Evolutionary conservation across 2,113 vertebrate species (phyloP).

Genomic region (Muntiacus muntjak): DNA sequence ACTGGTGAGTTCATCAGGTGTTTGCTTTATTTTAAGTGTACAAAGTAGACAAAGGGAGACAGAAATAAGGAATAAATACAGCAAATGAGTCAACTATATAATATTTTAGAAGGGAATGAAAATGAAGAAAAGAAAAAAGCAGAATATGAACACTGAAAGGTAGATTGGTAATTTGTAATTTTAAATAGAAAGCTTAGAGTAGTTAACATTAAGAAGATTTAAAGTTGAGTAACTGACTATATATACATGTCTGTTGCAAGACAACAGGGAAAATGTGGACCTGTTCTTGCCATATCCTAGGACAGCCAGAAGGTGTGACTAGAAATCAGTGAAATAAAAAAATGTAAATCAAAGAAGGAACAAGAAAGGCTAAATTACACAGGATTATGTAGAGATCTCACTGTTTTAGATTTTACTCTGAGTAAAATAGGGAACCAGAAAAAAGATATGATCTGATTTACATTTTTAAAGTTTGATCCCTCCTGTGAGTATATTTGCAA

Average conservation of each 20-base stretch:
- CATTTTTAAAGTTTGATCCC: neutral
- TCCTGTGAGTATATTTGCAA: neutral
- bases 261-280: neutral
- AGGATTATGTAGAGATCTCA: neutral
- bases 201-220: neutral
- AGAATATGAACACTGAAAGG: neutral
- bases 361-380: neutral
- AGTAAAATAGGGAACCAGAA: neutral
- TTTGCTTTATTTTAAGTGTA: neutral
- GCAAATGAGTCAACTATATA: neutral
- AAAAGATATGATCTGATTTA: neutral
- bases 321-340: neutral
- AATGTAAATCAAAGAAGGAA: neutral
- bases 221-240: neutral
- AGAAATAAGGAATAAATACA: neutral
- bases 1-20: neutral
- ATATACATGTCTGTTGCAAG: neutral
- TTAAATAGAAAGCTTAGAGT: neutral
- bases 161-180: neutral
- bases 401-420: neutral
- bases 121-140: neutral
- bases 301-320: neutral
- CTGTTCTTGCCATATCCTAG: neutral
- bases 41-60: neutral
- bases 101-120: neutral